phyloP scores from a whole-genome alignment of 2,113 vertebrate genomes.

The Ctenomys sociabilis region DNA sequence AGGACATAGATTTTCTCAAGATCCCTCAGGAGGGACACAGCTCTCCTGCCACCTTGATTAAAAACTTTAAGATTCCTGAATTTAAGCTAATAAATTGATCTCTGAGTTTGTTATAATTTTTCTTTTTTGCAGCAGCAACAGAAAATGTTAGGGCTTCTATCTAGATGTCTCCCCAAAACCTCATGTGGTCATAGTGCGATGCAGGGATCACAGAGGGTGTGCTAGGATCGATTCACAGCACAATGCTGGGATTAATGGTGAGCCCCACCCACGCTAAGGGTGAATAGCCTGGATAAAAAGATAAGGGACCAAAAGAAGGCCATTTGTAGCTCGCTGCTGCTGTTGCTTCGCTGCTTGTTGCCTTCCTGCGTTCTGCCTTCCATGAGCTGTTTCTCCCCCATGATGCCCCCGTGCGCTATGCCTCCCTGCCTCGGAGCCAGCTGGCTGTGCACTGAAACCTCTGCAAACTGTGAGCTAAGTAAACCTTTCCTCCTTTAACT shows the following conservation, averaged over 20 bases:
- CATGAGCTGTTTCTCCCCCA: neutral
- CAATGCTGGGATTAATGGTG: neutral
- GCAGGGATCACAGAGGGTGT: too few relatives aligned
- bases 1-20: neutral
- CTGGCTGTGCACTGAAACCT: neutral
- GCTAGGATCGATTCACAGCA: too few relatives aligned
- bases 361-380: too few relatives aligned
- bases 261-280: neutral
- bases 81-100: too few relatives aligned
- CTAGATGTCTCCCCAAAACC: too few relatives aligned
- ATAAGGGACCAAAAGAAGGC: neutral
- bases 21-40: neutral
- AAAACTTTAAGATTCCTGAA: neutral
- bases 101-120: too few relatives aligned
- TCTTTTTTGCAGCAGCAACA: too few relatives aligned
- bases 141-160: neutral
- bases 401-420: too few relatives aligned
- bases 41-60: neutral
- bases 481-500: neutral
- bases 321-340: neutral
- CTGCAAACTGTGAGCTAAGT: neutral
- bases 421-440: too few relatives aligned
- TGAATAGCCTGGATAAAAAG: neutral
- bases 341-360: neutral
- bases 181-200: too few relatives aligned